Evolutionary conservation across 1,140 invertebrate species (phyloP), one percentile per base, ranked within the genome.

Genomic region (honey bee (Apis mellifera)): DNA sequence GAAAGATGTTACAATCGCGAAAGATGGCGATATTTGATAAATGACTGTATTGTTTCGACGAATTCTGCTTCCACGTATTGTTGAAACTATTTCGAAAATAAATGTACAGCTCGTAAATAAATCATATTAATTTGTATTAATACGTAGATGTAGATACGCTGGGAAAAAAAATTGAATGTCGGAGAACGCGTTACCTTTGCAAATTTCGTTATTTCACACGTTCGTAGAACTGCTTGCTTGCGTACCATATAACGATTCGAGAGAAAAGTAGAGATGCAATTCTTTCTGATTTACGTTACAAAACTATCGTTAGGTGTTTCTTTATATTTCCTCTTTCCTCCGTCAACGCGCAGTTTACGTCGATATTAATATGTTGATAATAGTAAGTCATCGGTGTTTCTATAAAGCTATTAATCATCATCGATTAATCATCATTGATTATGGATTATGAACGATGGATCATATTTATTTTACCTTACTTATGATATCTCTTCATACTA

Each of bases 341-440:
- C 91, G 92, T 92, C 91, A 91, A 88, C 90, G 88, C 87, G 88
- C 85, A 72, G 72, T 54, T 70, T 69, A 68, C 77, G 79, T 89
- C 87, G 91, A 92, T 92, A 91, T 42, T 42, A 5, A 42, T 88
- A 89, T n/a, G n/a, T 89, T 79, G 74, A 70, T 13, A 71, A 85
- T 76, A 91, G 92, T 92, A 92, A 91, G 87, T 90, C 86, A 70
- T 32, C 88, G 83, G 83, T 79, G 88, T 90, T 91, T 89, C 88
- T 92, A 91, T 92, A 92, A 92, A 92, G 90, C 93, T 92, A 92
- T 92, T 93, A 92, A 89, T 13, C 80, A 87, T 90, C 92, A 93
- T 93, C 91, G 87, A 54, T 13, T 42, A 42, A 42, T 42, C 32
- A 78, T 83, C 60, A 60, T 71, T 59, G 83, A 84, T 87, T 76